Evolutionary conservation across 1,140 invertebrate species (phyloP).

Genomic region (Leptinotarsa lineolata): DNA sequence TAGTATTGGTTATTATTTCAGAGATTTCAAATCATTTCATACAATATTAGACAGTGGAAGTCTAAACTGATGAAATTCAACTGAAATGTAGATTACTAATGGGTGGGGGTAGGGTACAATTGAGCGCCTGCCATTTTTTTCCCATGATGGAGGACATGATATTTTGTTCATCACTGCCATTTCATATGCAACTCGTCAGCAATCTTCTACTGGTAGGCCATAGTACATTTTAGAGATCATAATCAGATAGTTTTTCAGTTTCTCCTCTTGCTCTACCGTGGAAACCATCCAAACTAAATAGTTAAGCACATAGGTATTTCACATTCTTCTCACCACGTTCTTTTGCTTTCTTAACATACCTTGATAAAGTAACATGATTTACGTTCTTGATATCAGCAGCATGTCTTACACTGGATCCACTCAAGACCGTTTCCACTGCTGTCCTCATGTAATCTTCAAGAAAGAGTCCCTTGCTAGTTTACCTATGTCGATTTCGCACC

Average conservation of each 20-base stretch:
- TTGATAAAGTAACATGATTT: constrained; percentile 1
- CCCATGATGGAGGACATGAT: constrained; percentile 7
- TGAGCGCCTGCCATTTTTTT: constrained; percentile 1
- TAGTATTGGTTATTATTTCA: no score
- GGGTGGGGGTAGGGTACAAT: no score
- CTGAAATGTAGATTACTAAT: no score
- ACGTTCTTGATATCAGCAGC: constrained; percentile 1
- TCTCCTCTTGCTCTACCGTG: constrained; percentile 12
- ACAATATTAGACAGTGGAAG: no score
- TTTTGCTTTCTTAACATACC: background rate
- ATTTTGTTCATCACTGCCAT: constrained; percentile 15
- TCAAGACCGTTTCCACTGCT: constrained; percentile 11
- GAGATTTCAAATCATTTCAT: no score
- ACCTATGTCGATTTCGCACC: no score
- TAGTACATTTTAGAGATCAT: background rate
- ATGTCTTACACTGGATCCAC: background rate
- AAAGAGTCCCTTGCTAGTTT: constrained; percentile 14
- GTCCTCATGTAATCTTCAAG: constrained; percentile 8
- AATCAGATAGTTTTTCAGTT: constrained; percentile 4
- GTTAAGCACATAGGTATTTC: background rate
- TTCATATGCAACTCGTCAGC: constrained; percentile 11
- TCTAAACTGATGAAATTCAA: no score
- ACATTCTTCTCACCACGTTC: constrained; percentile 9
- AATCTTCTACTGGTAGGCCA: constrained; percentile 13
- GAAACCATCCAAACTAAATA: constrained; percentile 1